Base-by-base conservation (phyloP, 2,113 vertebrate species). In the Sphaerodactylus townsendi region DNA sequence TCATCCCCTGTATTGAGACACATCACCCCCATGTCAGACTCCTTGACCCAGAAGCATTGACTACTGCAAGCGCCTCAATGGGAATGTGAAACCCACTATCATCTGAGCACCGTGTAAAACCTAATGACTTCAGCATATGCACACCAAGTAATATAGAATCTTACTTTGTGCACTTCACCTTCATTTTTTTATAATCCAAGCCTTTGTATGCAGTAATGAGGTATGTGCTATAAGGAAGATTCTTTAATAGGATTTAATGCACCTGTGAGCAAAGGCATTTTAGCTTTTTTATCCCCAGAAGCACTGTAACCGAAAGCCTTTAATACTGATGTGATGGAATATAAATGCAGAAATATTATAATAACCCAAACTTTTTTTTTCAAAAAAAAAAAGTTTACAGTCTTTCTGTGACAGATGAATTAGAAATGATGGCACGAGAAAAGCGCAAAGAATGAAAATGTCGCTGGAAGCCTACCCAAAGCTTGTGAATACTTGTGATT, bases 211-310 rank as follows among this genome's bases (percentile, higher is more conserved):
- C 95, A 88, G 96, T 96, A 96, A 97, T 96, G 96, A 97, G 96
- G 96, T 96, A 96, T 96, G 95, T 95, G 95, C 95, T 96, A 96
- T 97, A 97, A 96, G 96, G 95, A 97, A 95, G 94, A 96, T 94
- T 96, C 96, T 96, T 96, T 97, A 97, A 97, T 97, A 96, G 96
- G 96, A 97, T 97, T 97, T 97, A 96, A 96, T 96, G 96, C 96
- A 97, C 96, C 96, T 97, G 96, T 96, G 96, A 96, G 96, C 95
- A 96, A 96, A 96, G 94, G 95, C 96, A 95, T 96, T 96, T 96
- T 95, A 96, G 95, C 95, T 96, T 94, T n/a, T 96, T 96, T 96
- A 96, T 97, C 96, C 96, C 96, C 95, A 96, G 96, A 93, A 97
- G 96, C 95, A 96, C 94, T 95, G 95, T 96, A 96, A 96, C 96